Percentiles rank a stretch among this genome's conserved stretches.
Conservation (phyloP, 1,140 invertebrate genomes). For the Conopomorpha cramerella region DNA sequence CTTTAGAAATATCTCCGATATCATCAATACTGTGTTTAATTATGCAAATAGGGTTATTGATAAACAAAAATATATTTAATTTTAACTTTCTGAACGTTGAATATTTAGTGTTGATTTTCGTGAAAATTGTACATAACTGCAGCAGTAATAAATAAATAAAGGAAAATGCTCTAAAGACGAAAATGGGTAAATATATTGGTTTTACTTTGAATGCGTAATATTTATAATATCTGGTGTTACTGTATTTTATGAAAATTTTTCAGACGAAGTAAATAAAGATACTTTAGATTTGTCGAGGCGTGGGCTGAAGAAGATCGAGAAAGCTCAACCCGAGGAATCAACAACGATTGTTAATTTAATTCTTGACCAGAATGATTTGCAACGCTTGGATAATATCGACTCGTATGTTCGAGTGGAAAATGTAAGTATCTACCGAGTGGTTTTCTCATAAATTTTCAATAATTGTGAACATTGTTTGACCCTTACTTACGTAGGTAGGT, state of each 20-base stretch:
- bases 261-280: conserved; percentile 42
- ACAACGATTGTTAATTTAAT: conserved; percentile 74
- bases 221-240: too few relatives aligned
- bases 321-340: conserved; percentile 66
- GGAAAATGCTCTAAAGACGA: conserved; percentile 28
- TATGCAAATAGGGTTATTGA: too few relatives aligned
- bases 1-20: too few relatives aligned
- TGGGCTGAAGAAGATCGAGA: conserved; percentile 75
- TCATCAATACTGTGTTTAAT: too few relatives aligned
- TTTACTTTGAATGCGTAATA: not conserved
- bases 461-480: too few relatives aligned
- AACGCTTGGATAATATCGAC: conserved; percentile 85
- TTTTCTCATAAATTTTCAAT: too few relatives aligned
- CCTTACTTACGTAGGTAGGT: too few relatives aligned
- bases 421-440: conserved; percentile 58
- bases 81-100: conserved; percentile 24
- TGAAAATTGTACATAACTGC: conserved; percentile 16
- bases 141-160: conserved; percentile 24
- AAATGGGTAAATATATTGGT: conserved; percentile 28
- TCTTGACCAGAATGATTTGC: conserved; percentile 85
- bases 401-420: conserved; percentile 79
- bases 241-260: too few relatives aligned
- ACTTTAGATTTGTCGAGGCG: conserved; percentile 70
- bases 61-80: too few relatives aligned
- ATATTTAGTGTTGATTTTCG: conserved; percentile 42